Evolutionary conservation across 2,888 invertebrate species (phyloP).

Genomic region (Stenchaetothrips biformis): DNA sequence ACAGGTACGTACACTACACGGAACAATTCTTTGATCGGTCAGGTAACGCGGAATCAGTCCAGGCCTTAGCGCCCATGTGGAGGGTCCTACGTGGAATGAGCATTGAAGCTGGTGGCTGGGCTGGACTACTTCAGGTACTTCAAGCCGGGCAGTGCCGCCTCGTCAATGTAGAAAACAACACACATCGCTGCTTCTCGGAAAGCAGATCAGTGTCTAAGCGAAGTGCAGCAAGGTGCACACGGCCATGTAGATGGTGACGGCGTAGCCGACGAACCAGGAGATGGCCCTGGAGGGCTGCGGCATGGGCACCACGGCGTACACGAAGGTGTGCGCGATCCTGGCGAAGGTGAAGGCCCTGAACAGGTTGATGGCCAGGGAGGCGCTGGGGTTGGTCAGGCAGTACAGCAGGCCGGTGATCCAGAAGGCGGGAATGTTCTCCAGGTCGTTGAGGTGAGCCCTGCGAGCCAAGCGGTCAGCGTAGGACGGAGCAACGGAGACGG

Average conservation of each 20-base stretch:
- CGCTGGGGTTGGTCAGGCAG: conserved; percentile 55
- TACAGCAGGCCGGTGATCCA: conserved; percentile 58
- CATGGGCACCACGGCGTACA: conserved; percentile 57
- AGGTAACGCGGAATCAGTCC: no score
- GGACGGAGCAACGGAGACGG: no score
- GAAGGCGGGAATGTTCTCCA: conserved; percentile 67
- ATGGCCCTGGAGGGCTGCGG: conserved; percentile 56
- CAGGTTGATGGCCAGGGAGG: conserved; percentile 50
- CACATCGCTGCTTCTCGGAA: no score
- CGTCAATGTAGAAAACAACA: no score
- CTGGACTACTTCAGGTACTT: no score
- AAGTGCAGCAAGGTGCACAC: conserved; percentile 33
- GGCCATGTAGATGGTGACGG: conserved; percentile 52
- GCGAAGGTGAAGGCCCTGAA: conserved; percentile 55
- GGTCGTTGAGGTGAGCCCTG: conserved; percentile 66
- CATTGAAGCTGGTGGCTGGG: no score
- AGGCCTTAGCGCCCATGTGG: no score
- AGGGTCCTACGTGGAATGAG: no score
- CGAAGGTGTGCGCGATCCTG: conserved; percentile 58
- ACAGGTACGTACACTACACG: no score
- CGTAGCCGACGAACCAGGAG: conserved; percentile 47
- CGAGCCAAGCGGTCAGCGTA: conserved; percentile 35
- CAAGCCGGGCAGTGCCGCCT: no score
- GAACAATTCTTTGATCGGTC: no score
- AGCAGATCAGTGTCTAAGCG: neutral